Conservation (phyloP, 1,140 invertebrate species). For the Orchesella cincta region DNA sequence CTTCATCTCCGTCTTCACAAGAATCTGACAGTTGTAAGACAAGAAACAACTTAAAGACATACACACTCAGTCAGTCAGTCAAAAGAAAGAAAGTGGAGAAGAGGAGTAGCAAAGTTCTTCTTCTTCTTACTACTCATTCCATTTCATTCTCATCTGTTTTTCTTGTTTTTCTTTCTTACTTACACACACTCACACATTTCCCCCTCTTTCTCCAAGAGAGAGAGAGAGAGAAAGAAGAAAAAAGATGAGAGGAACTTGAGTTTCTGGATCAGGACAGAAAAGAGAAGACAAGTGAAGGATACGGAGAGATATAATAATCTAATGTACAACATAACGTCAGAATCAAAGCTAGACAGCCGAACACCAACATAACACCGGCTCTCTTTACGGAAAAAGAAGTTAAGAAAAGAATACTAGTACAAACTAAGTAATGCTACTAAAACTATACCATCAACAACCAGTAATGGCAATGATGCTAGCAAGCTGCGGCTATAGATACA, state of each 20-base stretch:
- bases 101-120: not conserved
- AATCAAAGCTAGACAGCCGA: conserved; percentile 13
- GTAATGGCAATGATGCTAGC: too few relatives aligned
- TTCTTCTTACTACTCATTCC: not conserved
- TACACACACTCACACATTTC: not conserved
- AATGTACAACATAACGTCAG: conserved; percentile 14
- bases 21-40: conserved; percentile 20
- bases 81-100: not conserved
- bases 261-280: not conserved
- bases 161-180: not conserved
- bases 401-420: not conserved
- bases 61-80: not conserved
- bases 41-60: conserved; percentile 16
- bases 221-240: not conserved
- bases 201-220: not conserved
- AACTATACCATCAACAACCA: not conserved
- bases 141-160: conserved; percentile 1
- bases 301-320: conserved; percentile 15
- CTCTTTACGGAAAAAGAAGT: not conserved
- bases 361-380: not conserved
- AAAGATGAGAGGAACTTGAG: conserved; percentile 17
- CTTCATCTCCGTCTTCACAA: not conserved
- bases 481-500: not conserved
- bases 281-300: conserved; percentile 18
- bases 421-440: not conserved